Evolutionary conservation across 2,113 vertebrate genomes (phyloP).

Genomic region (Chinchilla lanigera): DNA sequence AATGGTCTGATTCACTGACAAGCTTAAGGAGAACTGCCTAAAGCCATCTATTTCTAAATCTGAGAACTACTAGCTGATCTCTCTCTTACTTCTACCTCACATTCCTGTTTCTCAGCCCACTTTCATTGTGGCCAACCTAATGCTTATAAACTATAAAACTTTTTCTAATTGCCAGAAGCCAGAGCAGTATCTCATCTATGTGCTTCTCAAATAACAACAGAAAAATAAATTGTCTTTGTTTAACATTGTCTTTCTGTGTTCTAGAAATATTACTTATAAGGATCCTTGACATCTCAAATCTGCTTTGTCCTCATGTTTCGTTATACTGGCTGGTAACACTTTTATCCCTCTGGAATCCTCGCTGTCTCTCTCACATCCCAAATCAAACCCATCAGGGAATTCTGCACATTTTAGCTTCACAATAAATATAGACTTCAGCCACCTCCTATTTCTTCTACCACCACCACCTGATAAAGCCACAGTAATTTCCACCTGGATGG

Average conservation of each 20-base stretch:
- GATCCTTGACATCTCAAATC: neutral
- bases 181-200: neutral
- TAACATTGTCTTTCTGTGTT: neutral
- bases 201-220: neutral
- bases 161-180: neutral
- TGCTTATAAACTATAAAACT: neutral
- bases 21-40: neutral
- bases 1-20: neutral
- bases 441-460: neutral
- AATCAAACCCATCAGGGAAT: neutral
- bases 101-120: neutral
- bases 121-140: neutral
- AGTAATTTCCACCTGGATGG: neutral
- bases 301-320: neutral
- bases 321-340: neutral
- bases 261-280: neutral
- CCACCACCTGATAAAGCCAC: neutral
- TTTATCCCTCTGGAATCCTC: neutral
- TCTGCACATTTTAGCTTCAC: neutral
- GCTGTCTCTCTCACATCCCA: neutral
- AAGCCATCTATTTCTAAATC: neutral
- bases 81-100: neutral
- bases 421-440: neutral
- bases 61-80: neutral
- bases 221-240: neutral